phyloP scores from a whole-genome alignment of 2,797 vertebrate genomes.

The Remorina albescens region DNA sequence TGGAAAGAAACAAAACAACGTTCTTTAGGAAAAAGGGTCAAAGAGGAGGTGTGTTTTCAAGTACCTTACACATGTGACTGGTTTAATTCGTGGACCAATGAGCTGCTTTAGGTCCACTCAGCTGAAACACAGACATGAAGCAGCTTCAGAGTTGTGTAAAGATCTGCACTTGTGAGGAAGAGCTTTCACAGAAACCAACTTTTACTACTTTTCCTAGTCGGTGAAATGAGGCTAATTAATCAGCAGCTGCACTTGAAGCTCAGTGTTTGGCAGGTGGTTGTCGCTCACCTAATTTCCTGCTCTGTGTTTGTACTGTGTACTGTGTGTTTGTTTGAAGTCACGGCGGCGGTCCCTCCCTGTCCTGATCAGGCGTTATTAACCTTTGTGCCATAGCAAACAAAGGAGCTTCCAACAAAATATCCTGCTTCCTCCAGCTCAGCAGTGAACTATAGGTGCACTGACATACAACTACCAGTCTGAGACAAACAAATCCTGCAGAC shows the following conservation, averaged over 20 bases:
- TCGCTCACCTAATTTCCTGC: conserved; percentile 1
- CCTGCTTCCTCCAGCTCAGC: conserved; percentile 65
- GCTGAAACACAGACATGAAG: neutral
- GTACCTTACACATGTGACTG: no score
- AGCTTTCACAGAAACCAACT: conserved; percentile 4
- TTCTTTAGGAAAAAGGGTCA: no score
- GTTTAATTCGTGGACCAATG: neutral
- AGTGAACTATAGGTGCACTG: conserved; percentile 45
- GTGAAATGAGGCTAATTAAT: conserved; percentile 37
- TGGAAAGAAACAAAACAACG: neutral
- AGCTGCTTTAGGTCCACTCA: neutral
- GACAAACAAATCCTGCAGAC: neutral
- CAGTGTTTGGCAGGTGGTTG: conserved; percentile 24
- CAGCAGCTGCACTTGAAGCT: conserved; percentile 7
- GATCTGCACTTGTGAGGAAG: neutral
- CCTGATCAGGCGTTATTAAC: conserved; percentile 60
- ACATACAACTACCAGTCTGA: neutral
- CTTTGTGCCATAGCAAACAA: conserved; percentile 49
- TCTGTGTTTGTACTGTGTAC: neutral
- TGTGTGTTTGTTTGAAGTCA: conserved; percentile 26
- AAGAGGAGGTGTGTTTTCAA: neutral
- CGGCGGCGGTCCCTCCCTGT: neutral
- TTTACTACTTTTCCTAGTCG: neutral
- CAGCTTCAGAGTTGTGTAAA: neutral
- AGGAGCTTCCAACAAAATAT: conserved; percentile 67